Conservation (phyloP, 2,113 vertebrate genomes). For the Zeus faber region DNA sequence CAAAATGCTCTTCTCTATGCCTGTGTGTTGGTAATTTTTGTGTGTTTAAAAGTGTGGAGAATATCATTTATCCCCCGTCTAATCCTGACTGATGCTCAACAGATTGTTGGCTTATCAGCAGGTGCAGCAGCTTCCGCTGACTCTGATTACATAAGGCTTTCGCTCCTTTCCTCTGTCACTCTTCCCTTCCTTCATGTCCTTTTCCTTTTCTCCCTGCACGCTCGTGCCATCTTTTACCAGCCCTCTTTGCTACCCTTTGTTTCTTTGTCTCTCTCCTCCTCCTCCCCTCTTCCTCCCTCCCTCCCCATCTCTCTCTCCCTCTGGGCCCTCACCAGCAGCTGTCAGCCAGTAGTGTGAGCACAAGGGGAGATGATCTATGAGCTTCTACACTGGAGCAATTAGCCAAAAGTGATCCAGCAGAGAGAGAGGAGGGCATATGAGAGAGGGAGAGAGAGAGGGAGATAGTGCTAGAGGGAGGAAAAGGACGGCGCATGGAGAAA, state of each 20-base stretch:
- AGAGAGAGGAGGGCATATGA: background rate
- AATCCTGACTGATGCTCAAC: constrained; percentile 4
- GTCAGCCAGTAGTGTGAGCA: constrained; percentile 51
- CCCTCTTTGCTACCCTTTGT: too few relatives aligned
- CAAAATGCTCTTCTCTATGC: too few relatives aligned
- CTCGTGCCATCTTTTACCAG: too few relatives aligned
- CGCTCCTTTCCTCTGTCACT: background rate
- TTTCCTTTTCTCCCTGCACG: constrained; percentile 12
- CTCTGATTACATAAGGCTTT: constrained; percentile 19
- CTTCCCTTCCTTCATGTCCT: constrained; percentile 5
- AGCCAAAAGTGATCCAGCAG: constrained; percentile 39
- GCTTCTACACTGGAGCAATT: constrained; percentile 49
- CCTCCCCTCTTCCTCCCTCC: background rate
- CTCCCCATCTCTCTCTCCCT: constrained; percentile 10
- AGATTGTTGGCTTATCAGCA: constrained; percentile 8
- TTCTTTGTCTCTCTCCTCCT: constrained; percentile 2
- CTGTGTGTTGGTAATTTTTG: too few relatives aligned
- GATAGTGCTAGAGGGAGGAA: background rate
- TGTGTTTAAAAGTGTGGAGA: too few relatives aligned
- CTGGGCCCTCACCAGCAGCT: constrained; percentile 53
- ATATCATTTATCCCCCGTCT: too few relatives aligned
- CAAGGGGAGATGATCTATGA: constrained; percentile 60
- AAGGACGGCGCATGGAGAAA: background rate
- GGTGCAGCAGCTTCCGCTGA: background rate
- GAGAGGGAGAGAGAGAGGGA: background rate